Evolutionary conservation across 1,140 invertebrate genomes (phyloP), one percentile per base, ranked within the genome.

Genomic region (Drosophila trapezifrons): DNA sequence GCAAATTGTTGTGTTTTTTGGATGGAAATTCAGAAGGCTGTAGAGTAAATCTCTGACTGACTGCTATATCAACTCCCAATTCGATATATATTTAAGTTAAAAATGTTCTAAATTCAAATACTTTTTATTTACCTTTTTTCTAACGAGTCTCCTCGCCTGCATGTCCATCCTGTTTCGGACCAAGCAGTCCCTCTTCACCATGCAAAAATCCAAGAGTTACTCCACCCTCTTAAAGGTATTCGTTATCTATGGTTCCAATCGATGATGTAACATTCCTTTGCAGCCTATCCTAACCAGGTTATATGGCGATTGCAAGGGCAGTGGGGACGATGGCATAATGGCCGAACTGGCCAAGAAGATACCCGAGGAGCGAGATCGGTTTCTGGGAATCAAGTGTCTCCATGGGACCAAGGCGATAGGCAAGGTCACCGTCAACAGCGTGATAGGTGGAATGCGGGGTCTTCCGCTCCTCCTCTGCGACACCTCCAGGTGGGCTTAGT

Each of bases 391-490:
- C 1, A 79, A 70, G 32, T 76, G 51, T 15, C 15, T 62, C 25
- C 40, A 76, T 13, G 80, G 80, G 2, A 29, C 46, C 0, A 76
- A 62, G n/a, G 54, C 37, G 6, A 47, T 84, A 25, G 80, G 63
- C 35, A 37, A 67, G 6, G 62, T 75, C 9, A 76, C 17, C 0
- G 45, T 83, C 0, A 43, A 37, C 7, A 78, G 75, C 35, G 96
- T 98, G 93, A 99, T 99, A 93, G 98, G 98, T 79, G 98, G 98
- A 37, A 99, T 99, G 98, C 94, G 98, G 80, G 97, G 97, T 5
- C 98, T 99, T 91, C 97, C 97, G 87, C 97, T 96, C 56, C 92
- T 99, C n/a, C 96, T 99, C 0, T 98, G 96, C 92, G 98, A 99
- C 92, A 98, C 98, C 1, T 99, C 98, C 9, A 69, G 29, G 65